Conservation (phyloP, 2,797 vertebrate genomes). For the Enteromius fasciolatus region DNA sequence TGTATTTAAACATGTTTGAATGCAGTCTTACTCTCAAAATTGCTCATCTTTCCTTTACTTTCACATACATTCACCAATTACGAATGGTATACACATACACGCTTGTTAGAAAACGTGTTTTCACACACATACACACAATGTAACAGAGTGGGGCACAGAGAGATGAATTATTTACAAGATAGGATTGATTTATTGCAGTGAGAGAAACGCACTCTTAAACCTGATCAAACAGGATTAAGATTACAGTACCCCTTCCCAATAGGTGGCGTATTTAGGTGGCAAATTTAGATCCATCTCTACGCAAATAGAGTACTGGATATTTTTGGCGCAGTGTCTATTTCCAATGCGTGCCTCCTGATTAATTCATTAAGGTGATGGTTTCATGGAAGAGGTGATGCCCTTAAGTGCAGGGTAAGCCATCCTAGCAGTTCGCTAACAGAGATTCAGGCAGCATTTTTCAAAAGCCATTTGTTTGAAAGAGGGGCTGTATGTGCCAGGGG, state of each 20-base stretch:
- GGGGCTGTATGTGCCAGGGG: conserved; percentile 68
- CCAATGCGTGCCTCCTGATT: conserved; percentile 71
- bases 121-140: conserved; percentile 43
- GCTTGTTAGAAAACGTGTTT: conserved; percentile 17
- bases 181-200: conserved; percentile 78
- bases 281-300: conserved; percentile 68
- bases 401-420: conserved; percentile 67
- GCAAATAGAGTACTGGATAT: conserved; percentile 70
- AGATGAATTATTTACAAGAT: conserved; percentile 80
- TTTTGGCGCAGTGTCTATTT: conserved; percentile 72
- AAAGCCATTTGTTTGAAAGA: conserved; percentile 28
- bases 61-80: conserved; percentile 5
- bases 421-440: conserved; percentile 58
- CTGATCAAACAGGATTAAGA: conserved; percentile 82
- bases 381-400: conserved; percentile 70
- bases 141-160: conserved; percentile 70
- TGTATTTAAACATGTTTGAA: conserved; percentile 18
- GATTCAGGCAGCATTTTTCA: conserved; percentile 30
- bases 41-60: conserved; percentile 33
- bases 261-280: conserved; percentile 68
- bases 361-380: conserved; percentile 77
- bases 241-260: conserved; percentile 75
- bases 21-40: background rate
- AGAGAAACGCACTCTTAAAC: conserved; percentile 75
- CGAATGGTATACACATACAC: conserved; percentile 10